A percentile compares a stretch with the other conserved stretches of the same genome.
Evolutionary conservation across 2,113 vertebrate genomes (phyloP).

Genomic region (Indri indri): DNA sequence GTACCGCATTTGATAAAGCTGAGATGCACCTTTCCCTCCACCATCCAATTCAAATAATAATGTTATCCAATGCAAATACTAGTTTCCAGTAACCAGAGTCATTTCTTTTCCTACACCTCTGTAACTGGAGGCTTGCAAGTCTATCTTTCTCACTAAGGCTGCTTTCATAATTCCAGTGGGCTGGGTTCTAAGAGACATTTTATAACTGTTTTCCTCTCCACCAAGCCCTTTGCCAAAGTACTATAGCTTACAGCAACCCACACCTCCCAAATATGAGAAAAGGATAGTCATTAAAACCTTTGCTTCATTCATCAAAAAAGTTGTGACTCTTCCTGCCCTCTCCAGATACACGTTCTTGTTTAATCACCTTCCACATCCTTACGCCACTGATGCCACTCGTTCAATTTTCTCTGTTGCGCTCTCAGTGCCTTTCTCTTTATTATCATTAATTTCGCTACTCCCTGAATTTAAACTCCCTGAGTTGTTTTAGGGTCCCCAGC

Average conservation of each 20-base stretch:
- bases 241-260: not conserved
- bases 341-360: not conserved
- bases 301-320: not conserved
- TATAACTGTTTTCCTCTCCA: slow-evolving; percentile 33
- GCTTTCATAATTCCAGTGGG: slow-evolving; percentile 65
- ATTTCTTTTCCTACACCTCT: slow-evolving; percentile 63
- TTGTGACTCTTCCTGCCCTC: not conserved
- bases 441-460: slow-evolving; percentile 27
- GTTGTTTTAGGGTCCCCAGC: not conserved
- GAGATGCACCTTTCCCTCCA: slow-evolving; percentile 59
- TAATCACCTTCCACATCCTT: not conserved
- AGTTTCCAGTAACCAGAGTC: slow-evolving; percentile 73
- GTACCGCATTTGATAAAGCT: slow-evolving; percentile 64
- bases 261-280: not conserved
- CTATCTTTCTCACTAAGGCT: slow-evolving; percentile 60
- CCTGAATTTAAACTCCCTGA: not conserved
- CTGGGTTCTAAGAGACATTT: slow-evolving; percentile 57
- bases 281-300: not conserved
- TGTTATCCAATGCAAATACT: slow-evolving; percentile 74
- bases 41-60: slow-evolving; percentile 73
- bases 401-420: not conserved
- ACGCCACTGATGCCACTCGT: not conserved
- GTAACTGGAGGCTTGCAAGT: slow-evolving; percentile 53
- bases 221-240: not conserved
- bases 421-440: slow-evolving; percentile 42